Evolutionary conservation across 2,113 vertebrate species (phyloP), one percentile per base, ranked within the genome.

Genomic region (Synodontis membranacea): DNA sequence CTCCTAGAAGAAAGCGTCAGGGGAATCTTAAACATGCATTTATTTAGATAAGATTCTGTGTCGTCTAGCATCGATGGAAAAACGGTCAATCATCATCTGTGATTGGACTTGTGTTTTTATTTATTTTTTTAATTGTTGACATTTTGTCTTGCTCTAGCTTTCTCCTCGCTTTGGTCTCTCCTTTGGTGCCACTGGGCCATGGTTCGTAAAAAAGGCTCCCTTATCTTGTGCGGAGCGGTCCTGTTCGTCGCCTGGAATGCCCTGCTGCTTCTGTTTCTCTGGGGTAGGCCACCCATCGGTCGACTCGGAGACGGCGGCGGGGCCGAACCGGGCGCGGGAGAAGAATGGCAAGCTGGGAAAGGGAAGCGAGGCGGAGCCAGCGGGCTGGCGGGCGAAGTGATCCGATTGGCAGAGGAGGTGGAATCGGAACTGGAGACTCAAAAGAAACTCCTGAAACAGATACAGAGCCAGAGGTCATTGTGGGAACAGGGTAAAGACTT

Each of bases 241-340:
- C 95, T 99, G 78, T 98, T 99, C 70, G 93, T 98, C 4, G 96
- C 96, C 84, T 98, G 98, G 97, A 98, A 99, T 48, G 96, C 95
- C 75, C 92, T 99, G 89, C 94, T 99, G 70, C 95, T 98, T 15
- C 96, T 99, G 64, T 98, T 98, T 93, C 96, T 99, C 85, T 97
- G 97, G 97, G 96, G 96, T 34, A 96, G 97, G 54, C 95, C 97
- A 25, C 94, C 94, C 0, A 88, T 94, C 4, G 91, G 94, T 72
- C 92, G 92, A 42, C 89, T 93, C 0, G 91, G 92, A 1, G 91
- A 93, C 4, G 94, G 93, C 0, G 95, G 95, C 0, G 94, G 95
- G 84, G 70, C 94, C 82, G 83, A 96, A 93, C 34, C 95, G 62
- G 0, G 95, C 90, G 91, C 95, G 88, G 68, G 95, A 92, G 88